Evolutionary conservation across 2,797 vertebrate genomes (phyloP).

Genomic region (Lithobates sylvaticus): DNA sequence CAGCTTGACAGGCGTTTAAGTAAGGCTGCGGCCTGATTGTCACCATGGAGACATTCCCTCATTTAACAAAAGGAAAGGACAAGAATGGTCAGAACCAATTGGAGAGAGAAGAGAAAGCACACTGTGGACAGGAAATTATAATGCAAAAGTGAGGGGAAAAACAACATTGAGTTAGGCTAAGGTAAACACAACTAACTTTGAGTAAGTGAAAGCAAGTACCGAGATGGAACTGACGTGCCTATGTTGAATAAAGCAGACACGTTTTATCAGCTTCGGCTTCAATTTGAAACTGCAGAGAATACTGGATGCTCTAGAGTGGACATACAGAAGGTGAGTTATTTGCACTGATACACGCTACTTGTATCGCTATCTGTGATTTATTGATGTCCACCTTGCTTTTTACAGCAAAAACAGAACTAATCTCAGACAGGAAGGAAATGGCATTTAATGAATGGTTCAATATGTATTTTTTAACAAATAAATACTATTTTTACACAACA

Average conservation of each 20-base stretch:
- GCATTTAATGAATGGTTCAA: too few species aligned
- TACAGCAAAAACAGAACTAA: background rate
- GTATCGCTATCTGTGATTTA: background rate
- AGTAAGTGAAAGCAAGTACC: slow-evolving; percentile 1
- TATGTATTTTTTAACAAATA: too few species aligned
- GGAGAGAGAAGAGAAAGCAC: slow-evolving; percentile 31
- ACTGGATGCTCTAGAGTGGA: background rate
- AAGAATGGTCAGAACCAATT: slow-evolving; percentile 58
- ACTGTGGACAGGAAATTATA: slow-evolving; percentile 29
- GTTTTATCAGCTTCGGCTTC: too few species aligned
- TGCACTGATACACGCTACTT: background rate
- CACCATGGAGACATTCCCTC: slow-evolving; percentile 73
- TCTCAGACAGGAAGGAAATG: background rate
- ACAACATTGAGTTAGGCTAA: background rate
- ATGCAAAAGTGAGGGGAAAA: background rate
- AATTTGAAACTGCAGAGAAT: background rate
- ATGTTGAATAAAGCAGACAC: background rate
- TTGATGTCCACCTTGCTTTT: background rate
- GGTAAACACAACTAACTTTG: background rate
- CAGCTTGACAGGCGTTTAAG: slow-evolving; percentile 63
- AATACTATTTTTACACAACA: too few species aligned
- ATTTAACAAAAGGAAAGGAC: slow-evolving; percentile 64
- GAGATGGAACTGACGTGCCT: background rate
- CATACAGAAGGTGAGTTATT: slow-evolving; percentile 17
- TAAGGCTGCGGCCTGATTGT: slow-evolving; percentile 66